Evolutionary conservation across 2,888 invertebrate species (phyloP).

Genomic region (Pterostichus madidus): DNA sequence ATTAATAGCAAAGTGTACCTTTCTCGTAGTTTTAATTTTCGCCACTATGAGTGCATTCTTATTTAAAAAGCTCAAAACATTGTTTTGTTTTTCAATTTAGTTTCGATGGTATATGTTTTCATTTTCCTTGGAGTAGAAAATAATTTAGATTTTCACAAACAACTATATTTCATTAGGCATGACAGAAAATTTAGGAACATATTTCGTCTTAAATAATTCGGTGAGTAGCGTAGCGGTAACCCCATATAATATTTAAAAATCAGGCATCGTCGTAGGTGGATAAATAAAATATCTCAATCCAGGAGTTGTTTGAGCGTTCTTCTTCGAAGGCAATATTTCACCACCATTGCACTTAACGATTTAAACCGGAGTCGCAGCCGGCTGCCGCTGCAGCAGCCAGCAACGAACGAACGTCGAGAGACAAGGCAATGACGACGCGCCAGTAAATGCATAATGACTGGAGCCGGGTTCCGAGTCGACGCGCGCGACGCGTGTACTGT

Average conservation of each 20-base stretch:
- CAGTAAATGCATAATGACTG: slow-evolving; percentile 56
- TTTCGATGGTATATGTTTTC: not conserved
- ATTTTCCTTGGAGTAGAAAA: slow-evolving; percentile 41
- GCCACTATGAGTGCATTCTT: too few species aligned
- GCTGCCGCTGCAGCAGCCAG: not conserved
- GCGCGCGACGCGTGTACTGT: slow-evolving; percentile 49
- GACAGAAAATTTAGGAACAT: slow-evolving; percentile 42
- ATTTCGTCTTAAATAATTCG: slow-evolving; percentile 31
- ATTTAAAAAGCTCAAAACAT: too few species aligned
- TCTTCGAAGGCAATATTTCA: slow-evolving; percentile 51
- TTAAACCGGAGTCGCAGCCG: slow-evolving; percentile 25
- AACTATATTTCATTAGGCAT: slow-evolving; percentile 41
- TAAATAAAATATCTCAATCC: slow-evolving; percentile 56
- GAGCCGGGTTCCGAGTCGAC: slow-evolving; percentile 30
- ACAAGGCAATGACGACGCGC: not conserved
- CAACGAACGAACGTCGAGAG: slow-evolving; percentile 6
- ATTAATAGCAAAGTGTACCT: too few species aligned
- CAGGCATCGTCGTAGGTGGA: slow-evolving; percentile 28
- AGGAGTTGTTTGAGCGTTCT: slow-evolving; percentile 25
- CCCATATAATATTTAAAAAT: slow-evolving; percentile 51
- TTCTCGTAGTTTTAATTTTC: too few species aligned
- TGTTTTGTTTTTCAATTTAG: too few species aligned
- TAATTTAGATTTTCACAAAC: slow-evolving; percentile 38
- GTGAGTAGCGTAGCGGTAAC: slow-evolving; percentile 14
- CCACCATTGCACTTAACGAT: slow-evolving; percentile 57